These are phyloP conservation scores for Agraylea sexmaculata DNA, from an alignment of 1,140 invertebrate species.

Conservation along the genomic window DNA sequence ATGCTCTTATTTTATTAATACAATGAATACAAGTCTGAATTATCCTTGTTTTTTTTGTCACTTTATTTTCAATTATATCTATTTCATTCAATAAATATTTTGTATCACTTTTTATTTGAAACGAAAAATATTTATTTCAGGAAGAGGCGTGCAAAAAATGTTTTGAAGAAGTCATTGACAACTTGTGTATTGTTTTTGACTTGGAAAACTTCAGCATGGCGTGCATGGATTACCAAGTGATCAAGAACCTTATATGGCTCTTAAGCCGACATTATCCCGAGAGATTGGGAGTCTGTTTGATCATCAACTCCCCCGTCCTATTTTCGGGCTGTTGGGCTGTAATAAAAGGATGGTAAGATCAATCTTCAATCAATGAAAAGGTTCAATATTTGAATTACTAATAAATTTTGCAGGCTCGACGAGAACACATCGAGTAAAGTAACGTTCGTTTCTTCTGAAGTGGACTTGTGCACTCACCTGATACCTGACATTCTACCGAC, in stretches of 20 bases:
- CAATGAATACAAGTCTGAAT: too few species aligned
- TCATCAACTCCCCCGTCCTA: slow-evolving; percentile 55
- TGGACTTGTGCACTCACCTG: slow-evolving; percentile 56
- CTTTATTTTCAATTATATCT: neutral
- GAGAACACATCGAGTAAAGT: slow-evolving; percentile 66
- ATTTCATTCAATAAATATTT: neutral
- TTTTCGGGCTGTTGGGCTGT: slow-evolving; percentile 64
- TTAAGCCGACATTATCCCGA: slow-evolving; percentile 63
- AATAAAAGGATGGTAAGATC: slow-evolving; percentile 53
- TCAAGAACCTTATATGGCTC: slow-evolving; percentile 66
- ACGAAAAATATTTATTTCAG: slow-evolving; percentile 28
- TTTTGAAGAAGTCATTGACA: slow-evolving; percentile 68
- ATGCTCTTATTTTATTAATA: too few species aligned
- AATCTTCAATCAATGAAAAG: slow-evolving; percentile 3
- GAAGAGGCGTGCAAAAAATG: slow-evolving; percentile 63
- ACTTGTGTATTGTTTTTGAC: slow-evolving; percentile 65
- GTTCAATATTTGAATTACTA: neutral
- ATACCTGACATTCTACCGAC: slow-evolving; percentile 64
- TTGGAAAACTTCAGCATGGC: slow-evolving; percentile 56
- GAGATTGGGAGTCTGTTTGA: slow-evolving; percentile 58
- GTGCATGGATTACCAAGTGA: slow-evolving; percentile 65
- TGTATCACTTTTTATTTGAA: neutral
- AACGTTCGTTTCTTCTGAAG: slow-evolving; percentile 52
- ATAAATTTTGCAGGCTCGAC: slow-evolving; percentile 45
- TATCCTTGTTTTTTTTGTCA: neutral